Evolutionary conservation across 2,888 invertebrate genomes (phyloP), one percentile per base, ranked within the genome.

Genomic region (Lycocerus yunnanus): DNA sequence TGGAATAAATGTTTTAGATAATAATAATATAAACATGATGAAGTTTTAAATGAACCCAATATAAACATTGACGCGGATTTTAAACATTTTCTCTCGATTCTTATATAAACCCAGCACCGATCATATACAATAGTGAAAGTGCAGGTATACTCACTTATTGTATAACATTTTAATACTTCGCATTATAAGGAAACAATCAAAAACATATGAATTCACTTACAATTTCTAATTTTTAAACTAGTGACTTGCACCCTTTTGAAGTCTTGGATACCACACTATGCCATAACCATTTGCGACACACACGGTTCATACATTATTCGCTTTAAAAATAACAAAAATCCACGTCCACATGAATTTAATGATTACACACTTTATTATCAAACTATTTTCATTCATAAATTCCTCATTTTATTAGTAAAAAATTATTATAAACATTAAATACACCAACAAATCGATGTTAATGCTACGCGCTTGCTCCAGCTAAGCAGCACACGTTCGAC

Each of bases 391-490:
- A 70, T 61, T 65, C 69, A 73, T 68, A 24, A 68, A 73, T 72
- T 69, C 58, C 69, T 73, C 61, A 68, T 76, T 75, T 76, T 76
- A 68, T 60, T 18, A 63, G n/a, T 58, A 70, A 76, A 76, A 76
- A 71, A 70, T 69, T 68, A 73, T 72, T 68, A 76, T 73, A 76
- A 76, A 76, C 73, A 79, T 72, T 78, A 74, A 43, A 78, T 77
- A 78, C 76, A 77, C 78, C 69, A 78, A 77, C 77, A 77, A 81
- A 81, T 81, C 81, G 79, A 81, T 80, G 79, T 78, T 69, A 66
- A 73, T 73, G 69, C 73, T 79, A 78, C 75, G 80, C 80, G 81
- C 80, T 74, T 80, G 81, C 79, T 78, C 78, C 67, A 58, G 61
- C 20, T 69, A 61, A 69, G 65, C 60, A 66, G 61, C 58, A 68